Evolutionary conservation across 2,113 vertebrate genomes (phyloP).

Genomic region (Zosterops hypoxanthus): DNA sequence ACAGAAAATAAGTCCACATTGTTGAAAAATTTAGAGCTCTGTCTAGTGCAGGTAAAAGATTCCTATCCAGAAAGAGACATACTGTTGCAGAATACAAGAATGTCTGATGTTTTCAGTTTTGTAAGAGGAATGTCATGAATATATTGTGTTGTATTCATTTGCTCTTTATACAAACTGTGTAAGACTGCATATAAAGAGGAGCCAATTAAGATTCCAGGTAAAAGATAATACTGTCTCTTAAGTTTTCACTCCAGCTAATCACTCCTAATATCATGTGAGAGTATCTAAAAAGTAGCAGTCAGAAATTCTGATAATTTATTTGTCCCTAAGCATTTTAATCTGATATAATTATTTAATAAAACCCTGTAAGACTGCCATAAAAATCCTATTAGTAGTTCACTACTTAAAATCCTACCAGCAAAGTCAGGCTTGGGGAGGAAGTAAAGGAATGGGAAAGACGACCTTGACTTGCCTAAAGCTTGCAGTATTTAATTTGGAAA

Average conservation of each 20-base stretch:
- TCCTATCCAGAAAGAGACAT: neutral
- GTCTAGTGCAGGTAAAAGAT: neutral
- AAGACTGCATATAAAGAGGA: neutral
- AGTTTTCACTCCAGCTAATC: neutral
- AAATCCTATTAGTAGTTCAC: neutral
- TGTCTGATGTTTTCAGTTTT: neutral
- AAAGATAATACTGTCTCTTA: neutral
- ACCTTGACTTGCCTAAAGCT: constrained; percentile 6
- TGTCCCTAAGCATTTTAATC: neutral
- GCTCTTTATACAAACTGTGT: neutral
- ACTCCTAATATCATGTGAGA: neutral
- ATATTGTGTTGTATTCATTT: neutral
- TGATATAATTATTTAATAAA: neutral
- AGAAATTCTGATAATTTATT: neutral
- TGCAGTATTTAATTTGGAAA: constrained; percentile 19
- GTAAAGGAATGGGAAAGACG: neutral
- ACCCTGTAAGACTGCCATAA: neutral
- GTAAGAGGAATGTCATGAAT: neutral
- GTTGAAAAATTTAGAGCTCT: neutral
- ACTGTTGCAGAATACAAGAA: neutral
- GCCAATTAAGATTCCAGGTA: neutral
- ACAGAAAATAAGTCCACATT: neutral
- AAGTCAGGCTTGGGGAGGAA: neutral
- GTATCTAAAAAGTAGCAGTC: neutral
- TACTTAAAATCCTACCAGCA: neutral